phyloP scores from a whole-genome alignment of 2,113 vertebrate species.

The Xyliphius kryptos region DNA sequence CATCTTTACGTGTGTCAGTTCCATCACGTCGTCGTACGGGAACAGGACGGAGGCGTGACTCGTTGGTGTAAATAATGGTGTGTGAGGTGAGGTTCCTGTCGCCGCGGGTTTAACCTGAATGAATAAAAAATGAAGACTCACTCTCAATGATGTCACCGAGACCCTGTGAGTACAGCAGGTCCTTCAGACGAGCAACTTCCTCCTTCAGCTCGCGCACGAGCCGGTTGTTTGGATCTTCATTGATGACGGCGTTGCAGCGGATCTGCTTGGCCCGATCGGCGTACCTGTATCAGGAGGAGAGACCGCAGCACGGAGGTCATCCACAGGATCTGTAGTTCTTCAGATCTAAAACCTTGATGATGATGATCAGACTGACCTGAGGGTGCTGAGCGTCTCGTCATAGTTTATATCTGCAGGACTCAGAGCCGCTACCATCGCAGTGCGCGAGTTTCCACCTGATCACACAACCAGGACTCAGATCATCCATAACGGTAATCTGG shows the following conservation, averaged over 20 bases:
- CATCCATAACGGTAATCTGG: too few relatives aligned
- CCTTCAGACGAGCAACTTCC: constrained; percentile 88
- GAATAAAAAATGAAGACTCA: constrained; percentile 58
- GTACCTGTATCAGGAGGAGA: constrained; percentile 62
- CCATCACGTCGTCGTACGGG: too few relatives aligned
- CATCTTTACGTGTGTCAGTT: too few relatives aligned
- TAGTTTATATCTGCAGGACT: constrained; percentile 98
- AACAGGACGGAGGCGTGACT: too few relatives aligned
- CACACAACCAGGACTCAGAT: background rate
- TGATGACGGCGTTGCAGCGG: constrained; percentile 93
- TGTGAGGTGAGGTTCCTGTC: too few relatives aligned
- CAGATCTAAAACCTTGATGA: too few relatives aligned
- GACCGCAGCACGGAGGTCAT: background rate
- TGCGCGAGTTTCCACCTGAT: constrained; percentile 92
- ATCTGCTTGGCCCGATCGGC: constrained; percentile 98
- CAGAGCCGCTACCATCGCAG: constrained; percentile 95
- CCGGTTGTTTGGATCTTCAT: constrained; percentile 96
- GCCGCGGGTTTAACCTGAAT: too few relatives aligned
- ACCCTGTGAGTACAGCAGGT: constrained; percentile 87
- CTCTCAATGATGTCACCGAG: constrained; percentile 97
- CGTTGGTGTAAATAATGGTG: too few relatives aligned
- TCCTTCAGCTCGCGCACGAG: constrained; percentile 96
- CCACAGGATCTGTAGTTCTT: background rate
- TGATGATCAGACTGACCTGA: constrained; percentile 70
- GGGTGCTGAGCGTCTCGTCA: constrained; percentile 92